Evolutionary conservation across 1,140 invertebrate species (phyloP).

Genomic region (Temnothorax longispinosus): DNA sequence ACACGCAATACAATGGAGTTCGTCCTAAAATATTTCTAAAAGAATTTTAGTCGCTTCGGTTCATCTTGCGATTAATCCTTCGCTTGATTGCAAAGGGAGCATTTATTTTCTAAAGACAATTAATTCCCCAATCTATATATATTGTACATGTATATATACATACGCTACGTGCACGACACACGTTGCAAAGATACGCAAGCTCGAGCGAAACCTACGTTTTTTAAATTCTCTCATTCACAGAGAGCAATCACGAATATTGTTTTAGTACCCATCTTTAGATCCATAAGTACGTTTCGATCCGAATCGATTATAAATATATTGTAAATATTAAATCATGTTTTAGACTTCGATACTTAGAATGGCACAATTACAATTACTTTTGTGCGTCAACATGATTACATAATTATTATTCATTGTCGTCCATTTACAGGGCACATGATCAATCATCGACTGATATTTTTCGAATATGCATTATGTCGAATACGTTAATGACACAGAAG

Average conservation of each 20-base stretch:
- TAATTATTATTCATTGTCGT: slow-evolving; percentile 8
- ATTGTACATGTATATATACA: not conserved
- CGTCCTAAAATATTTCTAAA: slow-evolving; percentile 22
- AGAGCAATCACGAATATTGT: not conserved
- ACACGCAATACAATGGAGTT: slow-evolving; percentile 1
- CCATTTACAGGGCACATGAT: slow-evolving; percentile 2
- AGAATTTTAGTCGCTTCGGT: not conserved
- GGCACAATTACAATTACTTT: slow-evolving; percentile 73
- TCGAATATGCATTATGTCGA: slow-evolving; percentile 11
- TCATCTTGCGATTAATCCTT: not conserved
- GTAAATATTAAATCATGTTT: slow-evolving; percentile 56
- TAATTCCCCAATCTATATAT: not conserved
- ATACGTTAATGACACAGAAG: slow-evolving; percentile 37
- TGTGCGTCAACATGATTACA: slow-evolving; percentile 60
- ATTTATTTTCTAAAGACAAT: slow-evolving; percentile 7
- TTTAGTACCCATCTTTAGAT: slow-evolving; percentile 19
- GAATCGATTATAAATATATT: slow-evolving; percentile 52
- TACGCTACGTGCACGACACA: not conserved
- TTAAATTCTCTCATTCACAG: not conserved
- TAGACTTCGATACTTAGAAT: slow-evolving; percentile 62
- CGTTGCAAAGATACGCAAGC: not conserved
- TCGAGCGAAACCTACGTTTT: slow-evolving; percentile 33
- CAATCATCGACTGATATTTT: slow-evolving; percentile 16
- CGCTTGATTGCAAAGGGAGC: not conserved
- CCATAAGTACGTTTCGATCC: slow-evolving; percentile 57